Percentiles rank a stretch among this genome's conserved stretches.
Evolutionary conservation across 2,113 vertebrate genomes (phyloP).

Genomic region (Dasyornis broadbenti): DNA sequence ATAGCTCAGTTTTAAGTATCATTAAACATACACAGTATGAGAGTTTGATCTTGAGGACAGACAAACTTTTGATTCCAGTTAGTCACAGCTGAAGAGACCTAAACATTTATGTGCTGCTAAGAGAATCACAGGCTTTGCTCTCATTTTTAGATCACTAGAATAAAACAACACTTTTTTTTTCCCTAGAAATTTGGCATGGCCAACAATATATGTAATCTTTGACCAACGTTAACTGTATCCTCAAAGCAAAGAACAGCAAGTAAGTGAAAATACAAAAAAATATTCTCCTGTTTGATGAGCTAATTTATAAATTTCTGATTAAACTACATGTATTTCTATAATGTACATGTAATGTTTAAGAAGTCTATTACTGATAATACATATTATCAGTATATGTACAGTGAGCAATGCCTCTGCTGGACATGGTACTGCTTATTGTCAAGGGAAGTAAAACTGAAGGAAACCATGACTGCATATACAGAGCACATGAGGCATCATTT

Average conservation of each 20-base stretch:
- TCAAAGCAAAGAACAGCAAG: background rate
- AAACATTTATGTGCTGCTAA: background rate
- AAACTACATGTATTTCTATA: background rate
- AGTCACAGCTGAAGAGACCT: background rate
- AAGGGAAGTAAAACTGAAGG: background rate
- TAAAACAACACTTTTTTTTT: background rate
- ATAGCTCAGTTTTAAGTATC: background rate
- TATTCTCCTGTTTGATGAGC: background rate
- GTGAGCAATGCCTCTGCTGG: too few species aligned
- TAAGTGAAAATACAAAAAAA: background rate
- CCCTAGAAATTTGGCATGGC: background rate
- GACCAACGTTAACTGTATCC: background rate
- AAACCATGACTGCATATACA: background rate
- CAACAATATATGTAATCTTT: background rate
- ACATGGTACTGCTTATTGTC: background rate
- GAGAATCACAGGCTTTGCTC: background rate
- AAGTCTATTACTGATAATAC: background rate
- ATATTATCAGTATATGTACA: too few species aligned
- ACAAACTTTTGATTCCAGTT: background rate
- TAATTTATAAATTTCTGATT: background rate
- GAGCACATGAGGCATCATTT: background rate
- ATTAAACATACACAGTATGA: background rate
- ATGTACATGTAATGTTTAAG: background rate
- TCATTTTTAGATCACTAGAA: background rate
- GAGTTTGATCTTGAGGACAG: background rate